Base-by-base conservation (phyloP, 2,797 vertebrate genomes). In the Epinephelus awoara region DNA sequence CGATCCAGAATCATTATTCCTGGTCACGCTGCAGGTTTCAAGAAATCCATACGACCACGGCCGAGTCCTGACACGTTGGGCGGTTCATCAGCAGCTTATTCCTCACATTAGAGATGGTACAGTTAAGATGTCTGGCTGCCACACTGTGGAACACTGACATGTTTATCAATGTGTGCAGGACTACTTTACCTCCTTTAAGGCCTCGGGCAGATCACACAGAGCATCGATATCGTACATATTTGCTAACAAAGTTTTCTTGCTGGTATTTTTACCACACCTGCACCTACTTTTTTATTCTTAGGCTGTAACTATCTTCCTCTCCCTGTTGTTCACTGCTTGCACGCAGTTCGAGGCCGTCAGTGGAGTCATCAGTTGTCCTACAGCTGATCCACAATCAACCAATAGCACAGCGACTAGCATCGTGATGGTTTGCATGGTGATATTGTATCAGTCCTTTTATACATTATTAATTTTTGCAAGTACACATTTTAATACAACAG, bases 1-100 rank as follows among this genome's bases (percentile, higher is more conserved):
- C 18, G 2, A 86, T 86, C 85, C 64, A 59, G 74, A 89, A 91
- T 89, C 86, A 18, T 90, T 92, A 80, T 82, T 90, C 62, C 42
- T 0, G 40, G 56, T 84, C 79, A 85, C 11, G 68, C 87, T 21
- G 80, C 57, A 46, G 77, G 64, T 65, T 82, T 23, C 27, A 13
- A 52, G 61, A 83, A 86, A 89, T 92, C 91, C 70, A 89, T 88
- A 85, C 50, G 2, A 46, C 25, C 15, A 6, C 6, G 1, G 70
- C 59, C 21, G 29, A n/a, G 61, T 50, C 44, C 78, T 67, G 79
- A 74, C 77, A 38, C 5, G 69, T 40, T 3, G 62, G 81, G 57
- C 59, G 56, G 72, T 73, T 80, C 68, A 77, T 84, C 82, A 79
- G 66, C 55, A 23, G 44, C 75, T 67, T 38, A 55, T 59, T n/a